A percentile compares a stretch with the other conserved stretches of the same genome.
phyloP scores from a whole-genome alignment of 2,797 vertebrate genomes.

The Sebastes variabilis region DNA sequence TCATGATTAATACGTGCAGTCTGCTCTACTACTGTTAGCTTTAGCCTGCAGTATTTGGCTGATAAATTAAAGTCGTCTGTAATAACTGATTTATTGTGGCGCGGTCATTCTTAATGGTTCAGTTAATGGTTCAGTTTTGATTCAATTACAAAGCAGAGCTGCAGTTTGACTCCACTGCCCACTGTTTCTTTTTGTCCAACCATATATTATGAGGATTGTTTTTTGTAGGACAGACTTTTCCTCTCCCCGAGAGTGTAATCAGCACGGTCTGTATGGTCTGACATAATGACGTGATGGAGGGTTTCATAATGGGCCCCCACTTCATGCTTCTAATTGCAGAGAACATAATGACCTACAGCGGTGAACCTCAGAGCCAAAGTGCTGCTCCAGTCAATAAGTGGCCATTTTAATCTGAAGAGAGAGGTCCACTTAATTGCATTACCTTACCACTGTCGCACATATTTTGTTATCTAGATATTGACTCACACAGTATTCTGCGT shows the following conservation, averaged over 20 bases:
- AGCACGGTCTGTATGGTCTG: slow-evolving; percentile 30
- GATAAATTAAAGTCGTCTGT: slow-evolving; percentile 28
- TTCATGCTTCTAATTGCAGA: slow-evolving; percentile 74
- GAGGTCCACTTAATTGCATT: slow-evolving; percentile 49
- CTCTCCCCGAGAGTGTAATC: slow-evolving; percentile 33
- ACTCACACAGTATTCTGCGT: background rate
- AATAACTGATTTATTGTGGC: slow-evolving; percentile 43
- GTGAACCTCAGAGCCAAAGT: slow-evolving; percentile 65
- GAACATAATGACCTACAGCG: slow-evolving; percentile 60
- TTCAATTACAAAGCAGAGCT: slow-evolving; percentile 41
- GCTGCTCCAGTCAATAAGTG: slow-evolving; percentile 72
- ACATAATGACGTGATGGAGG: slow-evolving; percentile 63
- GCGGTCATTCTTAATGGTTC: slow-evolving; percentile 20
- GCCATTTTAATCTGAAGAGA: slow-evolving; percentile 68
- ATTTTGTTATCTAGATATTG: slow-evolving; percentile 18
- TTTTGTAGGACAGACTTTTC: slow-evolving; percentile 6
- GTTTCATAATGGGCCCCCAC: slow-evolving; percentile 62
- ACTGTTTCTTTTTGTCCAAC: slow-evolving; percentile 10
- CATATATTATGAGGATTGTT: background rate
- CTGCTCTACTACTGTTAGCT: background rate
- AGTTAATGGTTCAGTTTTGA: slow-evolving; percentile 40
- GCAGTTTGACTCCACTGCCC: slow-evolving; percentile 12
- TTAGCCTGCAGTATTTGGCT: slow-evolving; percentile 28
- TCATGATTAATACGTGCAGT: background rate
- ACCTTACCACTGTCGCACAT: slow-evolving; percentile 26